Conservation (phyloP, 2,797 vertebrate species). For the Pangasius djambal region DNA sequence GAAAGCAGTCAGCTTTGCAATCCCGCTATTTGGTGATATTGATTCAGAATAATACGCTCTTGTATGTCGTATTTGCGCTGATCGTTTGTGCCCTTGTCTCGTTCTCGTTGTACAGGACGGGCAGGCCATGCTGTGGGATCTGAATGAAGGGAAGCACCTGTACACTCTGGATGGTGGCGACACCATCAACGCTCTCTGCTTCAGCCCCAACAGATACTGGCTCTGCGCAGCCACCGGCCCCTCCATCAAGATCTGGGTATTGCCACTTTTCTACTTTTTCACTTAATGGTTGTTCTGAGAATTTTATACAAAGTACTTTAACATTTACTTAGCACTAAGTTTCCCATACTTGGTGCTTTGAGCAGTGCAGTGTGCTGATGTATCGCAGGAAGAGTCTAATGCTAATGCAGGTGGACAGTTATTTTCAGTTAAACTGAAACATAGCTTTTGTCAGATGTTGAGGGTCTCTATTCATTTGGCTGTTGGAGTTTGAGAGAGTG, state of each 20-base stretch:
- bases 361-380: not conserved
- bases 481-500: not conserved
- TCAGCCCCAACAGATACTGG: constrained; percentile 99
- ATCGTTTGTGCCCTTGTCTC: not conserved
- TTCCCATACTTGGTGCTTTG: not conserved
- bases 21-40: not conserved
- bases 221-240: constrained; percentile 95
- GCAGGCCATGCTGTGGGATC: constrained; percentile 97
- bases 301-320: not conserved
- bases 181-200: constrained; percentile 93
- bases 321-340: not conserved
- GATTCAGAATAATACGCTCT: not conserved
- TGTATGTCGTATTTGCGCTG: not conserved
- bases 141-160: constrained; percentile 97
- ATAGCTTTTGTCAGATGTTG: not conserved
- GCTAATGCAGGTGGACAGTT: not conserved
- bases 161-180: constrained; percentile 96
- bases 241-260: constrained; percentile 98
- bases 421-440: not conserved
- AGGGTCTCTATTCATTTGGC: not conserved
- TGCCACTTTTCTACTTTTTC: not conserved
- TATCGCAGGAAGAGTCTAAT: not conserved
- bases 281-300: not conserved
- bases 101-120: constrained; percentile 77
- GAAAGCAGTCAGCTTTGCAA: not conserved